Evolutionary conservation across 37 sponge, comb jelly and placozoan genomes (phyloP).

Genomic region (Ephydatia muelleri): DNA sequence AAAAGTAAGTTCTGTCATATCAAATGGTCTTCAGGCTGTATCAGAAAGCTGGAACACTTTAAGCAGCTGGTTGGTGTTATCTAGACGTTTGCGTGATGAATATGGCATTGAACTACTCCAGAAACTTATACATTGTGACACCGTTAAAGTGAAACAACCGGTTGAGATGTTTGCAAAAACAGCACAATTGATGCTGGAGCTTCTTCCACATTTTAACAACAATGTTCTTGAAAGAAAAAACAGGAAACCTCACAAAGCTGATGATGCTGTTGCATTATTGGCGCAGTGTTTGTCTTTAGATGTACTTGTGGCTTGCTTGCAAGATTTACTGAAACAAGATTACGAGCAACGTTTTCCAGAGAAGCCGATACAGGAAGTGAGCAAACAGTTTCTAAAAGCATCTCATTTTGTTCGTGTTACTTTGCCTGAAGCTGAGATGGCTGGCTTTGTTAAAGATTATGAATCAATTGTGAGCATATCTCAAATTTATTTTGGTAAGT

Average conservation of each 20-base stretch:
- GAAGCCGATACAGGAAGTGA: not conserved
- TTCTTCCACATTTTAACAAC: not conserved
- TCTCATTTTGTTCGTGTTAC: not conserved
- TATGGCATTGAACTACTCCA: not conserved
- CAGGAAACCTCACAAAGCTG: not conserved
- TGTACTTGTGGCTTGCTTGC: not conserved
- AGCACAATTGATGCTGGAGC: not conserved
- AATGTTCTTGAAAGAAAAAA: not conserved
- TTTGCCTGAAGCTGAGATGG: not conserved
- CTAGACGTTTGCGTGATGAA: not conserved
- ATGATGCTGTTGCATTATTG: not conserved
- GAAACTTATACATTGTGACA: not conserved
- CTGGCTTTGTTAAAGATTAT: not conserved
- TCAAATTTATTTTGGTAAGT: not conserved
- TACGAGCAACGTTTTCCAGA: not conserved
- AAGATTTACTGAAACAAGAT: not conserved
- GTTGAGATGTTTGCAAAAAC: not conserved
- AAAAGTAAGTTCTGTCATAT: not conserved
- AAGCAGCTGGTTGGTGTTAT: conserved; percentile 1
- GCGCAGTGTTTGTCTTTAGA: not conserved
- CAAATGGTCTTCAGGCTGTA: not conserved
- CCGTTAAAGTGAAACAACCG: not conserved
- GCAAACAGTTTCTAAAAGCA: not conserved
- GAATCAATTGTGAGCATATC: not conserved
- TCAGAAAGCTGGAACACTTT: not conserved